Evolutionary conservation across 2,888 invertebrate genomes (phyloP).

Genomic region (Cantharis rufa): DNA sequence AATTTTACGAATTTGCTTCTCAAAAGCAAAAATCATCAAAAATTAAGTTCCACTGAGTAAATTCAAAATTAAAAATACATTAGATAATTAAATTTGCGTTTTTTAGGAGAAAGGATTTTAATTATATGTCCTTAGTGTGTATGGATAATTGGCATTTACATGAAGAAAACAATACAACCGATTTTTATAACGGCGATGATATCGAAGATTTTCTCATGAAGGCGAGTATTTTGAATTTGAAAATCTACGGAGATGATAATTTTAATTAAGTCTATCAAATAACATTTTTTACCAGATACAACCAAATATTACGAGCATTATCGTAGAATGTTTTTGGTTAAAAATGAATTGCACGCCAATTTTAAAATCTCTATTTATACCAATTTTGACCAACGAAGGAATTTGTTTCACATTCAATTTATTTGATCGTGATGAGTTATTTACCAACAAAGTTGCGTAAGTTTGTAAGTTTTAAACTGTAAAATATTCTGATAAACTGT

Average conservation of each 20-base stretch:
- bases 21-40: neutral
- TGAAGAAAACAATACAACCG: neutral
- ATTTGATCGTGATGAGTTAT: slow-evolving; percentile 62
- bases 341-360: neutral
- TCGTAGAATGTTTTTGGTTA: neutral
- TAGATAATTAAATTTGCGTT: neutral
- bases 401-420: slow-evolving; percentile 73
- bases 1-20: slow-evolving; percentile 63
- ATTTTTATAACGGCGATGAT: neutral
- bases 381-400: slow-evolving; percentile 72
- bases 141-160: neutral
- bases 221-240: neutral
- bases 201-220: slow-evolving; percentile 2
- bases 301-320: neutral
- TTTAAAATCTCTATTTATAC: slow-evolving; percentile 57
- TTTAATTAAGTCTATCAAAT: neutral
- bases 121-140: slow-evolving; percentile 1
- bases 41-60: neutral
- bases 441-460: slow-evolving; percentile 59
- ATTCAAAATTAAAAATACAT: neutral
- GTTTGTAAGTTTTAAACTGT: no score
- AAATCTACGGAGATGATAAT: no score
- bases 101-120: neutral
- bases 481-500: neutral
- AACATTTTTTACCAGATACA: neutral